These are phyloP conservation scores for Hemiprocne comata DNA, from an alignment of 2,113 vertebrate genomes.

Conservation along the genomic window DNA sequence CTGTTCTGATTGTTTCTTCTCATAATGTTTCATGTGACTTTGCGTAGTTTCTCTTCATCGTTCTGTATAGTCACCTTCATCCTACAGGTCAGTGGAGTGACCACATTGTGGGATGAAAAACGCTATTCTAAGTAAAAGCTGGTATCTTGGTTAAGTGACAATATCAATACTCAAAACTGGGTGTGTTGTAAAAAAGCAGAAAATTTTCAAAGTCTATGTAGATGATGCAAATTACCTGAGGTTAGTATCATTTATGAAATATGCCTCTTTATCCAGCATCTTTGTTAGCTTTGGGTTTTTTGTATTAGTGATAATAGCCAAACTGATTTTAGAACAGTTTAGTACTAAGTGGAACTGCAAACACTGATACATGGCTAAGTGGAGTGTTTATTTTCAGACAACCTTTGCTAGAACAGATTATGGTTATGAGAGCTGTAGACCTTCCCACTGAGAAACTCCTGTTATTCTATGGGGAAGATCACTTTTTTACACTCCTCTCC, in stretches of 20 bases:
- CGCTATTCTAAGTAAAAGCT: neutral
- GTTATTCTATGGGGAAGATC: neutral
- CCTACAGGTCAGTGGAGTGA: neutral
- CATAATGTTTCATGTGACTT: neutral
- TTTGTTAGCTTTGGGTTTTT: neutral
- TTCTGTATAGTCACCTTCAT: neutral
- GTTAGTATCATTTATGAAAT: neutral
- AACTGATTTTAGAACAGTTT: neutral
- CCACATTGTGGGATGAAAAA: neutral
- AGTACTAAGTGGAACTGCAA: neutral
- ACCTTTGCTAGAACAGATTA: neutral
- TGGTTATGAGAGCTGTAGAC: neutral
- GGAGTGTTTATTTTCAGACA: neutral
- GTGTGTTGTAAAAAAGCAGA: neutral
- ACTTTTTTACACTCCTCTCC: neutral
- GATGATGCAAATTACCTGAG: neutral
- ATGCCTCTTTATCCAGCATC: neutral
- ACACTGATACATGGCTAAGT: neutral
- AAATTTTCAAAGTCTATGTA: neutral
- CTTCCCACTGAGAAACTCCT: neutral
- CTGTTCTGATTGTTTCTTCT: neutral
- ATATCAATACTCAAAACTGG: neutral
- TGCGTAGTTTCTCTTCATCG: neutral
- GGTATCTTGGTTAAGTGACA: neutral
- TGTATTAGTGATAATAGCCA: neutral